Evolutionary conservation across 2,797 vertebrate species (phyloP).

Genomic region (Acrossocheilus wenchowensis): DNA sequence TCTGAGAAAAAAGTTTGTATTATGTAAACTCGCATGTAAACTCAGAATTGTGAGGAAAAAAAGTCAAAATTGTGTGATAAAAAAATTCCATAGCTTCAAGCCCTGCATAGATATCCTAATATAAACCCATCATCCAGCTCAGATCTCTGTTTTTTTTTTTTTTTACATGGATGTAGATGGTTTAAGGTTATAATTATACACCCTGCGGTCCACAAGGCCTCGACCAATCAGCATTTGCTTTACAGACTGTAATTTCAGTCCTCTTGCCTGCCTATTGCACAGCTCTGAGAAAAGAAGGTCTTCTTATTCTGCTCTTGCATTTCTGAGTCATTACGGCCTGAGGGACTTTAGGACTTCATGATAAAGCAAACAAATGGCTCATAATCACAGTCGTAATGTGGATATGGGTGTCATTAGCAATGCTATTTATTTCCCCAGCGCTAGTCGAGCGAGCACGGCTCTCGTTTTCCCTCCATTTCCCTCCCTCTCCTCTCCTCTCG

Average conservation of each 20-base stretch:
- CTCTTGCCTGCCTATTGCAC: not conserved
- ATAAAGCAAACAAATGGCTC: constrained; percentile 79
- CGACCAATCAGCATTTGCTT: not conserved
- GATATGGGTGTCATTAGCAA: constrained; percentile 73
- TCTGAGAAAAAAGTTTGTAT: too few species aligned
- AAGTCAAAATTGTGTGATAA: too few species aligned
- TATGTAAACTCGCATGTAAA: too few species aligned
- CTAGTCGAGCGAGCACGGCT: not conserved
- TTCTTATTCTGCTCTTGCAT: constrained; percentile 15
- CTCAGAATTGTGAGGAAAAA: too few species aligned
- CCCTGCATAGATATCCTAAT: not conserved
- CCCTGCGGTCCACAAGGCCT: not conserved
- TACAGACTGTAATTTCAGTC: not conserved
- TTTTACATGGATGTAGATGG: not conserved
- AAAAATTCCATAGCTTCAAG: too few species aligned
- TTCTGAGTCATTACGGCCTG: constrained; percentile 38
- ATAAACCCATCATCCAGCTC: not conserved
- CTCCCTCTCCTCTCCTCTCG: constrained; percentile 56
- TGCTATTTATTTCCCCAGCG: constrained; percentile 66
- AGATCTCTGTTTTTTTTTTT: not conserved
- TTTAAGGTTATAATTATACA: constrained; percentile 16
- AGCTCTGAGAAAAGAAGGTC: not conserved
- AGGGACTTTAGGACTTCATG: constrained; percentile 67
- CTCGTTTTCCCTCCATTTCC: constrained; percentile 36
- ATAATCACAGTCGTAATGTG: constrained; percentile 74